Evolutionary conservation across 2,113 vertebrate species (phyloP).

Genomic region (Oreochromis niloticus): DNA sequence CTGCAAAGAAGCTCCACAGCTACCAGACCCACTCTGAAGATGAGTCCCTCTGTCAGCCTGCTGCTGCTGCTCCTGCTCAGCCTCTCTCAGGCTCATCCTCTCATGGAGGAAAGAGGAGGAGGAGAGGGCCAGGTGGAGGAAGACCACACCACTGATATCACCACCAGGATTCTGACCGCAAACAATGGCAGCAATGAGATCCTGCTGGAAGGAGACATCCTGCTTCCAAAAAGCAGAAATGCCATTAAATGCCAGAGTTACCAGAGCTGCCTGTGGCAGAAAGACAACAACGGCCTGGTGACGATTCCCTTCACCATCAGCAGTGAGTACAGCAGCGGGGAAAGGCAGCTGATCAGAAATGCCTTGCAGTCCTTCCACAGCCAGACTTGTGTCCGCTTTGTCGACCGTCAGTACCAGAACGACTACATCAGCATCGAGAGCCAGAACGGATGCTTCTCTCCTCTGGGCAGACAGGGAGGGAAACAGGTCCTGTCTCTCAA

Average conservation of each 20-base stretch:
- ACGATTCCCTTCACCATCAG: background rate
- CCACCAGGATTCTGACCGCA: background rate
- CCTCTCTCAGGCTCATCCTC: background rate
- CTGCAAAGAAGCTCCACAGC: background rate
- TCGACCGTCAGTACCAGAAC: background rate
- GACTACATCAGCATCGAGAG: background rate
- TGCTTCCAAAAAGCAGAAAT: background rate
- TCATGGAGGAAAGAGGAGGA: background rate
- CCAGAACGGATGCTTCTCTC: background rate
- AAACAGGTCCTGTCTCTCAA: background rate
- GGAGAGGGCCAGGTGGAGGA: background rate
- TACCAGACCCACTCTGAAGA: background rate
- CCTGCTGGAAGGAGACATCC: background rate
- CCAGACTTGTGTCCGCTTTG: background rate
- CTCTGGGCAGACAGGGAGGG: slow-evolving; percentile 4
- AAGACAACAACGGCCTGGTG: background rate
- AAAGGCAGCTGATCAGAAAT: background rate
- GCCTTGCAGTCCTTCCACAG: background rate
- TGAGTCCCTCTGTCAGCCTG: background rate
- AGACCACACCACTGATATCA: background rate
- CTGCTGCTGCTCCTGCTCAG: background rate
- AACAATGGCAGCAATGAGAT: background rate
- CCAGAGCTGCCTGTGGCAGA: background rate
- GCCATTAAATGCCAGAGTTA: background rate
- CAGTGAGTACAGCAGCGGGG: background rate